Conservation (phyloP, 2,797 vertebrate genomes). For the Pterois miles region DNA sequence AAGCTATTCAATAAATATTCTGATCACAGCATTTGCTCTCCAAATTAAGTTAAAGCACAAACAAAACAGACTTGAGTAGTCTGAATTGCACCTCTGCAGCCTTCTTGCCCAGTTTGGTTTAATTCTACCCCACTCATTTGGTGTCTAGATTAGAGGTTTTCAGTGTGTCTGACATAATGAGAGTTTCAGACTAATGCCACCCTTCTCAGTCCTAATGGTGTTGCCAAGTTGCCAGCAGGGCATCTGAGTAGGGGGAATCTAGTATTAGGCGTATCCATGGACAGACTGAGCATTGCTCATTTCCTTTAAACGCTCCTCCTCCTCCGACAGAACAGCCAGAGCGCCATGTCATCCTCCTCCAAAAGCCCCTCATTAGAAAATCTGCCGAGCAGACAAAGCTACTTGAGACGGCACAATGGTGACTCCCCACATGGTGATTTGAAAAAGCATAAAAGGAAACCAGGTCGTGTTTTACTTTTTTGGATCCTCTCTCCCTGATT, state of each 20-base stretch:
- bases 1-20: conserved; percentile 2
- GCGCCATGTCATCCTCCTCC: conserved; percentile 77
- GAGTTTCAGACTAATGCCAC: conserved; percentile 77
- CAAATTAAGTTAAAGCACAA: conserved; percentile 42
- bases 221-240: conserved; percentile 74
- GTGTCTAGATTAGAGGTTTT: conserved; percentile 77
- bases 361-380: conserved; percentile 81
- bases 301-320: conserved; percentile 69
- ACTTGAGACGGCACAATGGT: conserved; percentile 72
- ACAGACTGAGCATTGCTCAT: conserved; percentile 50
- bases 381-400: conserved; percentile 77
- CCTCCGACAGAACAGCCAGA: conserved; percentile 51
- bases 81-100: conserved; percentile 41
- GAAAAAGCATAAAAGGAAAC: conserved; percentile 63
- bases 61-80: conserved; percentile 15
- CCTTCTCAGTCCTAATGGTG: conserved; percentile 66
- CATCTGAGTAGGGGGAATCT: conserved; percentile 60
- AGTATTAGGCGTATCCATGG: conserved; percentile 63
- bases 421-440: conserved; percentile 68
- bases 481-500: conserved; percentile 19
- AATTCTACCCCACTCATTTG: conserved; percentile 65
- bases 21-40: conserved; percentile 13
- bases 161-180: conserved; percentile 74
- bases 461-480: conserved; percentile 66
- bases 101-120: conserved; percentile 46